Evolutionary conservation across 2,888 invertebrate genomes (phyloP).

Genomic region (Ormyrus thymus): DNA sequence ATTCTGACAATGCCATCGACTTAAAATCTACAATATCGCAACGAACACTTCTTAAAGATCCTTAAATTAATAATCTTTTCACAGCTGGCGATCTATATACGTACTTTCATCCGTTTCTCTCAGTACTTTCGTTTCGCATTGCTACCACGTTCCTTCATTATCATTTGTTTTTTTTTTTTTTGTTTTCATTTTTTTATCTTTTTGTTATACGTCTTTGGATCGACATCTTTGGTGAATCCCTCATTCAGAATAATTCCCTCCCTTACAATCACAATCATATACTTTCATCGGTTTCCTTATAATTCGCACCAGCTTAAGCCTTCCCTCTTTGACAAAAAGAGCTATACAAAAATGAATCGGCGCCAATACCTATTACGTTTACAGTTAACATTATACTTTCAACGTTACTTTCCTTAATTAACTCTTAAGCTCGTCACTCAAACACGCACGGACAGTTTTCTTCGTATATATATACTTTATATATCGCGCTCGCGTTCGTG

Average conservation of each 20-base stretch:
- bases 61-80: slow-evolving; percentile 53
- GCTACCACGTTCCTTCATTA: slow-evolving; percentile 2
- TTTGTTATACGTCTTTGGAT: slow-evolving; percentile 65
- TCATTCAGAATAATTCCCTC: slow-evolving; percentile 31
- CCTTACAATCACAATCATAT: slow-evolving; percentile 7
- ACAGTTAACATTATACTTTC: slow-evolving; percentile 43
- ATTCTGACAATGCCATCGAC: slow-evolving; percentile 49
- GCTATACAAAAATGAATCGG: slow-evolving; percentile 47
- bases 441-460: slow-evolving; percentile 41
- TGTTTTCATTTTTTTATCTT: slow-evolving; percentile 38
- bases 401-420: slow-evolving; percentile 45
- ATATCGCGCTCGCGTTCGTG: slow-evolving; percentile 49
- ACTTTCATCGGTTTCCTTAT: slow-evolving; percentile 46
- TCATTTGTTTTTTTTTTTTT: slow-evolving; percentile 13
- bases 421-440: slow-evolving; percentile 53
- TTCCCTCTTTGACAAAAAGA: slow-evolving; percentile 24
- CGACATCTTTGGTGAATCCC: slow-evolving; percentile 66
- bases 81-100: slow-evolving; percentile 51
- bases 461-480: slow-evolving; percentile 12
- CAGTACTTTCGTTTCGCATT: slow-evolving; percentile 28
- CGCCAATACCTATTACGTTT: slow-evolving; percentile 30
- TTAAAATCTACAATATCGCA: slow-evolving; percentile 48
- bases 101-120: slow-evolving; percentile 13
- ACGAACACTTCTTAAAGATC: slow-evolving; percentile 34
- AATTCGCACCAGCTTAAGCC: slow-evolving; percentile 19